These are phyloP conservation scores for Dinocampus coccinellae DNA, from an alignment of 2,888 invertebrate species.

Conservation along the genomic window DNA sequence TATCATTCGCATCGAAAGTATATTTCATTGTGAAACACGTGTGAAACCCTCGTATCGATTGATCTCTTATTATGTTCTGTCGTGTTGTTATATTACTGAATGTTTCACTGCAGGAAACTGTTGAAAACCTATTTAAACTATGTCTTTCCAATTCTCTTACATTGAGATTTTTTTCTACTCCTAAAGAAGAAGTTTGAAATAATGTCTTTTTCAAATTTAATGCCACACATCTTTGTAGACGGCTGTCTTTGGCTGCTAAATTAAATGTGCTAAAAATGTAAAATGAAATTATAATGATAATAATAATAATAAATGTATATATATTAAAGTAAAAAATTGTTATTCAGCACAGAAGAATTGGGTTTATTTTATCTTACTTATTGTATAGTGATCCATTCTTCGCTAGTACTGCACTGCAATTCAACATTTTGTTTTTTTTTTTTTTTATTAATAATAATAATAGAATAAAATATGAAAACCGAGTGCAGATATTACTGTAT, in stretches of 20 bases:
- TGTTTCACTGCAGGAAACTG: background rate
- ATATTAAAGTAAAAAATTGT: background rate
- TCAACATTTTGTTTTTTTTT: conserved; percentile 36
- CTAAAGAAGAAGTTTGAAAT: background rate
- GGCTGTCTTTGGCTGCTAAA: background rate
- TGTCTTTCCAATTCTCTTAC: background rate
- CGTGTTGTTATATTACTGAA: background rate
- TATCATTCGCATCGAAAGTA: conserved; percentile 24
- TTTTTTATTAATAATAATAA: background rate
- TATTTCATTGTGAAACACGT: conserved; percentile 1
- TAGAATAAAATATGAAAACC: background rate
- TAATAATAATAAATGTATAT: background rate
- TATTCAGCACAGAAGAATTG: conserved; percentile 1
- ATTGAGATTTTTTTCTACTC: background rate
- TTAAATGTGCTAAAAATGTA: conserved; percentile 19
- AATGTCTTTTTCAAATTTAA: background rate
- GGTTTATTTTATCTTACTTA: conserved; percentile 27
- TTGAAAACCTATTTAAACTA: background rate
- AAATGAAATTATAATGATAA: background rate
- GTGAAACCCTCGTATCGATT: conserved; percentile 24
- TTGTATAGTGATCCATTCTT: conserved; percentile 36
- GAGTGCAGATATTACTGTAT: background rate
- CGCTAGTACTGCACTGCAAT: conserved; percentile 39
- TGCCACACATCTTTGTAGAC: conserved; percentile 8
- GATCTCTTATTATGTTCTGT: background rate